Base-by-base conservation (phyloP, 1,140 invertebrate genomes). In the Pseudoatta argentina region DNA sequence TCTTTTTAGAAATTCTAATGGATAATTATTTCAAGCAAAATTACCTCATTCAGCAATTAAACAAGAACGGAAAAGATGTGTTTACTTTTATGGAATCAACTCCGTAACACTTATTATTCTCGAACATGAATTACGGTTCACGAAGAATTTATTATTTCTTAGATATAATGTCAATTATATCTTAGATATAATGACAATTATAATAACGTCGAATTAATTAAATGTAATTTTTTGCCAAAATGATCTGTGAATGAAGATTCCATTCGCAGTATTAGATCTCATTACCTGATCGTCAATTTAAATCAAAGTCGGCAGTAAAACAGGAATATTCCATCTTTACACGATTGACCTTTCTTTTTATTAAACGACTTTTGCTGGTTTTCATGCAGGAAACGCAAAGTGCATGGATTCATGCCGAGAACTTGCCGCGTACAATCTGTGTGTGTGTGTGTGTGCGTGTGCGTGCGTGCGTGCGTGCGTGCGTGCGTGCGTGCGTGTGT, bases 1-100 rank as follows among this genome's bases (percentile, higher is more conserved):
- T 34, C 39, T 14, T 78, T 78, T 44, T 78, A 78, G 76, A 53
- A 66, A 51, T 67, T 79, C 77, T 53, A 69, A 79, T 79, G 14
- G 27, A 79, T 79, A 48, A 55, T 79, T 67, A 79, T 67, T 81
- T 81, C 48, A 67, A 57, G 51, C 51, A 24, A 81, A 14, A 12
- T 53, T 81, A n/a, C 64, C 39, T 57, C 66, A 81, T 21, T 57
- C 78, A 34, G n/a, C 64, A 69, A 81, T 81, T 81, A 81, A 81
- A 81, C 21, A 24, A 39, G 48, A 67, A 69, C 63, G 77, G 77
- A 67, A 79, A 67, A 24, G 18, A 34, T 30, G 75, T 77, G 34
- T 16, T 48, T 44, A 18, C 39, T 51, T 78, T 48, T 78, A 34
- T 24, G 27, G 57, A 64, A 48, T 77, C 75, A 64, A n/a, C 57